A percentile compares a stretch with the other conserved stretches of the same genome.
Evolutionary conservation across 2,113 vertebrate genomes (phyloP).

Genomic region (Trachemys scripta): DNA sequence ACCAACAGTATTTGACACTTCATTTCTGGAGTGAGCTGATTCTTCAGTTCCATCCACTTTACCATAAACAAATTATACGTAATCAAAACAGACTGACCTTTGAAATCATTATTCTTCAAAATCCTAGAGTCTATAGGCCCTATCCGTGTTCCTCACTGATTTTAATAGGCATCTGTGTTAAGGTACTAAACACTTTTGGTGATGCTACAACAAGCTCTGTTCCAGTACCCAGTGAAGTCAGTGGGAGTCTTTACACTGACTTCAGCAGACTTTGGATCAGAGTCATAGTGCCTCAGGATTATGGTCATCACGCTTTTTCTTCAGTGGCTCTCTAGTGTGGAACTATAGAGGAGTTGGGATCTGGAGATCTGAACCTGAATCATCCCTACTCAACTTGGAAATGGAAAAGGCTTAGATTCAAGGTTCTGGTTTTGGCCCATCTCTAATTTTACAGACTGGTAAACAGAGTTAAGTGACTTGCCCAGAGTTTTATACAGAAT

Average conservation of each 20-base stretch:
- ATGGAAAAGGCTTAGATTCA: background rate
- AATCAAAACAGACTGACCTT: background rate
- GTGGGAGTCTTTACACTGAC: background rate
- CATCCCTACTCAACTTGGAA: background rate
- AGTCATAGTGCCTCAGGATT: background rate
- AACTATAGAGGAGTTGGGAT: fast-evolving
- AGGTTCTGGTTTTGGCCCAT: background rate
- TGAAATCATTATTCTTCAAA: background rate
- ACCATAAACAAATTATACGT: background rate
- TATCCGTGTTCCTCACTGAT: background rate
- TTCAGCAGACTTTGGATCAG: background rate
- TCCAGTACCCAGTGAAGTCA: background rate
- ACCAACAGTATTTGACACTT: background rate
- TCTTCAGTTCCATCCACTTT: background rate
- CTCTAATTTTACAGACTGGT: background rate
- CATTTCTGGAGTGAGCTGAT: background rate
- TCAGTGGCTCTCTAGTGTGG: background rate
- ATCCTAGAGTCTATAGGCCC: background rate
- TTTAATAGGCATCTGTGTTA: background rate
- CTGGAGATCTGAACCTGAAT: background rate
- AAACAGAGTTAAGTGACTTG: background rate
- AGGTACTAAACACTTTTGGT: background rate
- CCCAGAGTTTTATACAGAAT: background rate
- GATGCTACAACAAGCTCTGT: background rate
- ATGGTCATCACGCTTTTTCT: background rate